phyloP scores from a whole-genome alignment of 2,113 vertebrate species.

The Gyps fulvus region DNA sequence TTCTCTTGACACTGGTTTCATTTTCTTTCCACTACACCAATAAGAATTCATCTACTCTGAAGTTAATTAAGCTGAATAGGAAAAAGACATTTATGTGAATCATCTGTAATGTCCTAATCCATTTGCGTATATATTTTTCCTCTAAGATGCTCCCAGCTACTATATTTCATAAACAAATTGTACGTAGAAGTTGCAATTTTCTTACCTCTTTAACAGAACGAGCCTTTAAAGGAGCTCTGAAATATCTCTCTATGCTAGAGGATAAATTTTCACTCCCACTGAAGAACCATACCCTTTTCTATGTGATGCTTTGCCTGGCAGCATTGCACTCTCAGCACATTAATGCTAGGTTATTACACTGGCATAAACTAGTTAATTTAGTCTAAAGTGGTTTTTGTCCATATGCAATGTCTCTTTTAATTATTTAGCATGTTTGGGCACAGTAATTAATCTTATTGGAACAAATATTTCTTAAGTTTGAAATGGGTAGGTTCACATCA shows the following conservation, averaged over 20 bases:
- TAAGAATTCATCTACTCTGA: slow-evolving; percentile 39
- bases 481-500: neutral
- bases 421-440: neutral
- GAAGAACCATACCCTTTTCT: neutral
- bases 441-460: neutral
- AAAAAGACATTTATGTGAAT: slow-evolving; percentile 36
- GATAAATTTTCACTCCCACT: neutral
- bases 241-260: neutral
- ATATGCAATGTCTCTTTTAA: neutral
- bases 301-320: neutral
- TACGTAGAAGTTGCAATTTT: neutral
- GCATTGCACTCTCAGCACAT: neutral
- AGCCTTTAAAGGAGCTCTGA: slow-evolving; percentile 25
- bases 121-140: slow-evolving; percentile 19
- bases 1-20: slow-evolving; percentile 22
- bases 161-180: slow-evolving; percentile 35
- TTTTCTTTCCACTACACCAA: slow-evolving; percentile 29
- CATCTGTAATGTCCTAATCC: neutral
- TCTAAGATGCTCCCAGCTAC: neutral
- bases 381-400: neutral
- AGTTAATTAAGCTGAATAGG: slow-evolving; percentile 52
- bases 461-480: neutral
- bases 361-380: slow-evolving; percentile 4
- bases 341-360: neutral
- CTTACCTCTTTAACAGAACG: neutral